Evolutionary conservation across 2,888 invertebrate genomes (phyloP).

Genomic region (Temnothorax rugatulus): DNA sequence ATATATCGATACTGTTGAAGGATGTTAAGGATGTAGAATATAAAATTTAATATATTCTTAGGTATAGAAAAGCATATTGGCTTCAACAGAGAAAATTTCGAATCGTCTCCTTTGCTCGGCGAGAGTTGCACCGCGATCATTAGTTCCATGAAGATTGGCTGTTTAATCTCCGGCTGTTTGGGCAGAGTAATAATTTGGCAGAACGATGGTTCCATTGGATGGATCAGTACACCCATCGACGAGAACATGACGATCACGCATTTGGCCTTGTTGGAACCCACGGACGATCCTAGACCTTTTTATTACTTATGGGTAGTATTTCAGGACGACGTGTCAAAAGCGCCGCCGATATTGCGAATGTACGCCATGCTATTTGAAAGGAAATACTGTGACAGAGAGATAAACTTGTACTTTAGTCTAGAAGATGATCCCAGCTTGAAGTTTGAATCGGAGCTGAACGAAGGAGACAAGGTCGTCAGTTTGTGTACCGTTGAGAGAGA

Average conservation of each 20-base stretch:
- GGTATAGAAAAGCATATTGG: constrained; percentile 82
- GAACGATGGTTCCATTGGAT: constrained; percentile 81
- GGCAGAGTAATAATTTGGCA: constrained; percentile 84
- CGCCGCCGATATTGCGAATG: constrained; percentile 88
- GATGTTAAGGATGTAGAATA: background rate
- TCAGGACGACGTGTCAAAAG: constrained; percentile 86
- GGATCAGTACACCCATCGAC: constrained; percentile 82
- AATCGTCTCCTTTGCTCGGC: constrained; percentile 76
- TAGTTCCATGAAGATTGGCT: constrained; percentile 82
- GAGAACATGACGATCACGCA: constrained; percentile 86
- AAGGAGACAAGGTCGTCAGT: constrained; percentile 77
- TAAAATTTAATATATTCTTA: constrained; percentile 60
- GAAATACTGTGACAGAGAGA: constrained; percentile 89
- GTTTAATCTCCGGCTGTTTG: constrained; percentile 82
- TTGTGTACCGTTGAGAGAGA: constrained; percentile 78
- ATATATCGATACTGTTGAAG: background rate
- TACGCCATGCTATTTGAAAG: constrained; percentile 92
- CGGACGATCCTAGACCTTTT: constrained; percentile 96
- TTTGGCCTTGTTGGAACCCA: constrained; percentile 91
- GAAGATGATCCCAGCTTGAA: constrained; percentile 82
- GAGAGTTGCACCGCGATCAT: constrained; percentile 79
- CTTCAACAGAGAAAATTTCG: constrained; percentile 81
- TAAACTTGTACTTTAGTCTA: constrained; percentile 90
- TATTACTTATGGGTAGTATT: constrained; percentile 95
- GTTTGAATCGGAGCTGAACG: constrained; percentile 82